Conservation (phyloP, 2,888 invertebrate species). For the Metalampra italica region DNA sequence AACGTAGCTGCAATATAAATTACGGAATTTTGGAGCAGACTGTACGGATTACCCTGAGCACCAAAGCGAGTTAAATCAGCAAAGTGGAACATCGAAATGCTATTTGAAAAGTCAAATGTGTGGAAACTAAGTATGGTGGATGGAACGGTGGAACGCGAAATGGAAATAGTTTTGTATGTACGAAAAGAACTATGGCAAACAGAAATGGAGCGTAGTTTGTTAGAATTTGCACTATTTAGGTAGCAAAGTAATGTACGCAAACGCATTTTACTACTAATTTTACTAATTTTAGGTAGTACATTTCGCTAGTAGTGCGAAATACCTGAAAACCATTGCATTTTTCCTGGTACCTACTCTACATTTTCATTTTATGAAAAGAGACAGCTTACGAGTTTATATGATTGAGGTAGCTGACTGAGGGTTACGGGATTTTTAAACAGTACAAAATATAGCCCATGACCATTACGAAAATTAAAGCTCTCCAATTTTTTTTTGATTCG, state of each 20-base stretch:
- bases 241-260: not conserved
- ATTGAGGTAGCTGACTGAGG: too few relatives aligned
- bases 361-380: too few relatives aligned
- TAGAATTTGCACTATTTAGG: not conserved
- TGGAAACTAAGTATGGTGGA: slow-evolving; percentile 24
- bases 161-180: slow-evolving; percentile 8
- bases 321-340: too few relatives aligned
- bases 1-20: slow-evolving; percentile 11
- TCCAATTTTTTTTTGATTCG: too few relatives aligned
- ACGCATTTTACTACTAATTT: too few relatives aligned
- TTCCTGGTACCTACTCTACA: too few relatives aligned
- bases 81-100: slow-evolving; percentile 53
- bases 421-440: too few relatives aligned
- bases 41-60: slow-evolving; percentile 23
- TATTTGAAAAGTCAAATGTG: slow-evolving; percentile 49
- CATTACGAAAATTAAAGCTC: too few relatives aligned
- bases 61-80: slow-evolving; percentile 31
- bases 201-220: not conserved
- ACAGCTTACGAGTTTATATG: too few relatives aligned
- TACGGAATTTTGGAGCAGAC: slow-evolving; percentile 5
- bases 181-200: slow-evolving; percentile 5
- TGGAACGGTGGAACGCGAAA: slow-evolving; percentile 7
- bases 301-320: too few relatives aligned
- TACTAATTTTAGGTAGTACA: too few relatives aligned
- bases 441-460: too few relatives aligned